Conservation (phyloP, 2,113 vertebrate genomes). For the Platanista minor region DNA sequence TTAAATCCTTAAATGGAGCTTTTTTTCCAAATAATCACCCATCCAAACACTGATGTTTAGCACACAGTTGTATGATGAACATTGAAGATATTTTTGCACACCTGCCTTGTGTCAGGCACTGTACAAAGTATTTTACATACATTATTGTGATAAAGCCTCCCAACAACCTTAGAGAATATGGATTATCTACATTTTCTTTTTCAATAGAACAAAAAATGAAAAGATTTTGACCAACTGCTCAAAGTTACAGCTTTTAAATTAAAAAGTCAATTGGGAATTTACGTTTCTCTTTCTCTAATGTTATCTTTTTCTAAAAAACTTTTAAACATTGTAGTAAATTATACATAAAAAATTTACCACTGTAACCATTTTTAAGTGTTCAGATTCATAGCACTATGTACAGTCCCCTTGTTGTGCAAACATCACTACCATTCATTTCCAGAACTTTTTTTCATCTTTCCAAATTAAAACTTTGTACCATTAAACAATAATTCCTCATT, state of each 20-base stretch:
- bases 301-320: not conserved
- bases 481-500: not conserved
- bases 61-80: not conserved
- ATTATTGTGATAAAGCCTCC: not conserved
- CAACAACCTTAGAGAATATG: not conserved
- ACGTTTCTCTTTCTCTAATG: not conserved
- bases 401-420: not conserved
- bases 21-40: not conserved
- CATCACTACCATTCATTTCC: not conserved
- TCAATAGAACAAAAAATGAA: not conserved
- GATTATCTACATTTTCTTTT: not conserved
- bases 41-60: not conserved
- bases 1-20: not conserved
- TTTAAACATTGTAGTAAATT: not conserved
- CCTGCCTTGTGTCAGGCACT: not conserved
- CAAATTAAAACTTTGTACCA: not conserved
- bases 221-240: not conserved
- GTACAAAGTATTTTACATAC: not conserved
- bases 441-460: not conserved
- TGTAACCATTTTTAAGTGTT: not conserved
- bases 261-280: not conserved
- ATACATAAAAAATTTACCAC: not conserved
- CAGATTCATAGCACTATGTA: not conserved
- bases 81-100: not conserved
- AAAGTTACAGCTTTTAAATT: not conserved